phyloP scores from a whole-genome alignment of 1,140 invertebrate genomes.

The Papilio glaucus region DNA sequence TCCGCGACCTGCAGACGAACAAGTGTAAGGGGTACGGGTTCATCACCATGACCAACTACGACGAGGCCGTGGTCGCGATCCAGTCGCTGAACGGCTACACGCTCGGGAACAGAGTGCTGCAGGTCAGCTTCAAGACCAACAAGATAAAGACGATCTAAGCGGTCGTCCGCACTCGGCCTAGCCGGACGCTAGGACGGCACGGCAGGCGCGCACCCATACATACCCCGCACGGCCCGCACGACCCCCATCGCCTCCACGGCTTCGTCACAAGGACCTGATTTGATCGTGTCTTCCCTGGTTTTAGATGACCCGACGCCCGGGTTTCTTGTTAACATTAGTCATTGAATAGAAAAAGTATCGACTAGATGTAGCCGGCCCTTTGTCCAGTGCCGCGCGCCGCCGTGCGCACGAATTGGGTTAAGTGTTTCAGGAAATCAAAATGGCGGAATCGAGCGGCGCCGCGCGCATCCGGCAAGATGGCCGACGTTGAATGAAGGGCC shows the following conservation, averaged over 20 bases:
- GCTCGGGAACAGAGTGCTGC: slow-evolving; percentile 97
- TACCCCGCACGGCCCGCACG: slow-evolving; percentile 45
- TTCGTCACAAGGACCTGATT: slow-evolving; percentile 51
- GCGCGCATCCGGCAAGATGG: slow-evolving; percentile 68
- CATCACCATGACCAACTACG: slow-evolving; percentile 99
- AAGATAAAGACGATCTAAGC: slow-evolving; percentile 94
- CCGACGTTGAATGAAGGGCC: slow-evolving; percentile 57
- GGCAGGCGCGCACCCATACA: slow-evolving; percentile 80
- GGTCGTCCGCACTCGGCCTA: slow-evolving; percentile 67
- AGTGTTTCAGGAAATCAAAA: slow-evolving; percentile 77
- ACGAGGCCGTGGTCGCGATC: slow-evolving; percentile 98
- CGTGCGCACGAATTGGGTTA: slow-evolving; percentile 68
- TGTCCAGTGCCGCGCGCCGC: slow-evolving; percentile 64
- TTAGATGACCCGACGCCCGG: slow-evolving; percentile 52
- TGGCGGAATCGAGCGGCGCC: slow-evolving; percentile 54
- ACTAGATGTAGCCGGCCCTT: slow-evolving; percentile 65
- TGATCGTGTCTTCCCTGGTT: slow-evolving; percentile 66
- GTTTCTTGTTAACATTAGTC: slow-evolving; percentile 67
- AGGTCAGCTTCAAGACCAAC: slow-evolving; percentile 99
- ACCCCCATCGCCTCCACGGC: not conserved
- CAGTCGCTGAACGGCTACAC: slow-evolving; percentile 99
- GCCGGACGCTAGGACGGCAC: slow-evolving; percentile 80
- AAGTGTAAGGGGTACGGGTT: slow-evolving; percentile 99
- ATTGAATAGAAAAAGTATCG: slow-evolving; percentile 62
- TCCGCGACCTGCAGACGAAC: slow-evolving; percentile 98